These are phyloP conservation scores for Heterochromis multidens DNA, from an alignment of 2,113 vertebrate genomes.

Conservation along the genomic window DNA sequence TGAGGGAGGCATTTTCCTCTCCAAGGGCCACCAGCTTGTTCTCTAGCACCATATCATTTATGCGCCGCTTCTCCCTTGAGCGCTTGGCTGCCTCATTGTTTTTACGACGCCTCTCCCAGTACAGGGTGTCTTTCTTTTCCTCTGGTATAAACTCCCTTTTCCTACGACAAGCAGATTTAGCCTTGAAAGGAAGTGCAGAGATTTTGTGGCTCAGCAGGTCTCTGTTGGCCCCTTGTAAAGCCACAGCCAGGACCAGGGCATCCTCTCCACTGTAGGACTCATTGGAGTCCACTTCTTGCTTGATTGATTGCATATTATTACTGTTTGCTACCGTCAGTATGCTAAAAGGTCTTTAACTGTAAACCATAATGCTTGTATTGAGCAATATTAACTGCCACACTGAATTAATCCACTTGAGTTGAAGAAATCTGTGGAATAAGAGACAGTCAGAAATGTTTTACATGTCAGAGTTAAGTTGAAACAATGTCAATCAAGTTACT, in stretches of 20 bases:
- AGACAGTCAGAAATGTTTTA: slow-evolving; percentile 8
- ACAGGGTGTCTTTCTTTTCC: slow-evolving; percentile 93
- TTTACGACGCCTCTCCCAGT: slow-evolving; percentile 94
- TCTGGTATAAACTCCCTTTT: slow-evolving; percentile 96
- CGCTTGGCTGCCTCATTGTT: slow-evolving; percentile 97
- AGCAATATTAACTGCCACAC: background rate
- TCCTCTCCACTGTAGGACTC: slow-evolving; percentile 80
- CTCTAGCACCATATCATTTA: slow-evolving; percentile 97
- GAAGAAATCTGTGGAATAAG: slow-evolving; percentile 42
- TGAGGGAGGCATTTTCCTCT: slow-evolving; percentile 91
- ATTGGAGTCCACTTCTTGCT: slow-evolving; percentile 81
- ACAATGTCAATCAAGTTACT: background rate
- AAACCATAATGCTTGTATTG: slow-evolving; percentile 19
- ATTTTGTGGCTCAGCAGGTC: slow-evolving; percentile 57
- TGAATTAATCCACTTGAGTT: background rate
- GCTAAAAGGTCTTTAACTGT: slow-evolving; percentile 42
- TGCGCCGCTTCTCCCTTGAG: slow-evolving; percentile 91
- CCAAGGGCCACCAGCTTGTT: slow-evolving; percentile 92
- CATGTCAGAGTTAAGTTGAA: background rate
- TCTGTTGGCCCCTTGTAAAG: slow-evolving; percentile 75
- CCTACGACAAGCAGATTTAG: slow-evolving; percentile 82
- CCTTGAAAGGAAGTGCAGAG: slow-evolving; percentile 69
- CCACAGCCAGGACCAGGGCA: slow-evolving; percentile 79
- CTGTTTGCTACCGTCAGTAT: slow-evolving; percentile 8
- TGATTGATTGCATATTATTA: slow-evolving; percentile 90